phyloP scores from a whole-genome alignment of 2,888 invertebrate species.

The Diarsia mendica region DNA sequence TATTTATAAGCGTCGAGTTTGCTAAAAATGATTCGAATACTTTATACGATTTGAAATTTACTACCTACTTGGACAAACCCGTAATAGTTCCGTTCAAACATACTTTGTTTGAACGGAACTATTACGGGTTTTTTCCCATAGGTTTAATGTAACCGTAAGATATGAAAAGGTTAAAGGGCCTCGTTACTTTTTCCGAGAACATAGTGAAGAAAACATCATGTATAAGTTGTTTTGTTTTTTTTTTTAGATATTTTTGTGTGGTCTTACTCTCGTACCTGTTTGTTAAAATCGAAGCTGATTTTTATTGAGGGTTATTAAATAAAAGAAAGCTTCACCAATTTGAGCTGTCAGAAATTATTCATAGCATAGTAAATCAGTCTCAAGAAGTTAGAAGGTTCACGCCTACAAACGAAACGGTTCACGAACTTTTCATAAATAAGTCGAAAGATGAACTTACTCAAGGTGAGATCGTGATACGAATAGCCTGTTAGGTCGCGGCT shows the following conservation, averaged over 20 bases:
- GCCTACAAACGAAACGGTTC: conserved; percentile 47
- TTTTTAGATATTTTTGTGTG: too few species aligned
- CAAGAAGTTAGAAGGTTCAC: conserved; percentile 50
- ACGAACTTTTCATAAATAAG: conserved; percentile 59
- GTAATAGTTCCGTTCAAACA: too few species aligned
- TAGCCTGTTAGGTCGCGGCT: conserved; percentile 22
- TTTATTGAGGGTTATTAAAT: neutral
- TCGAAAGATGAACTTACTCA: conserved; percentile 58
- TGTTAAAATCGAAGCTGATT: neutral
- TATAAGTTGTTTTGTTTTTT: too few species aligned
- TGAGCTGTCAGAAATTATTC: conserved; percentile 42
- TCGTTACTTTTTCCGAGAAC: neutral
- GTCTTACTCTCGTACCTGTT: neutral
- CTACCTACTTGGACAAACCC: neutral
- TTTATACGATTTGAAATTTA: neutral
- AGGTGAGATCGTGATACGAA: conserved; percentile 64
- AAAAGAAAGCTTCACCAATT: neutral
- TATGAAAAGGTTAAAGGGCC: neutral
- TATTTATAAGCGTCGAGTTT: conserved; percentile 2
- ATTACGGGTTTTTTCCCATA: neutral
- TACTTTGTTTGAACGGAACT: neutral
- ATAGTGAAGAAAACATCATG: too few species aligned
- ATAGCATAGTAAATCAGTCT: conserved; percentile 46
- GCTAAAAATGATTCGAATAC: neutral
- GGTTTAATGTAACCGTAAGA: neutral